Evolutionary conservation across 2,797 vertebrate genomes (phyloP), one percentile per base, ranked within the genome.

Genomic region (Gastrophryne carolinensis): DNA sequence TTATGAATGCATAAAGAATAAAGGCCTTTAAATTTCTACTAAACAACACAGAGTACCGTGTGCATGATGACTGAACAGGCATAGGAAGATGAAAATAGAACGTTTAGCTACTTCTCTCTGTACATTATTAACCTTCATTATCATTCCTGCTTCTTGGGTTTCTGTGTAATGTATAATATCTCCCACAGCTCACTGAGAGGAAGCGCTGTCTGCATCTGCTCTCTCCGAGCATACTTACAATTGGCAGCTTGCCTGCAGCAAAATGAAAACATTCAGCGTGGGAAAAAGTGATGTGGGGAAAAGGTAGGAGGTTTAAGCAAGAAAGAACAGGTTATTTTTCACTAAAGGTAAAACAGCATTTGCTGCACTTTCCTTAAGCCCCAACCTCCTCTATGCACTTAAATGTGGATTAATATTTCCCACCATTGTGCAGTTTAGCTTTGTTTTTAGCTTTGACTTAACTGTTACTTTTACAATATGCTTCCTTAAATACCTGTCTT

Each of bases 251-350:
- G 75, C 75, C 75, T 72, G 53, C 34, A 78, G 75, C 68, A 78
- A 78, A 78, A 78, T 78, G 68, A 78, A 78, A 78, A 78, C 67
- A 78, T 78, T 78, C 75, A 78, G 68, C 75, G 75, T 78, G 75
- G 75, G 75, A 78, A 78, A 78, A 78, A 54, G 60, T 65, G 61
- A 15, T 23, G 50, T 72, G 60, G 39, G 24, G 68, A 56, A 76
- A 65, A 78, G 75, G 75, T 72, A 72, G 53, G 68, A 78, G 61
- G 68, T 50, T 64, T 60, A 37, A 72, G 52, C 75, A 78, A 78
- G 75, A 78, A 72, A 66, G 75, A 78, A 78, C 75, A 78, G 75
- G 75, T 78, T 72, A 78, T 78, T 37, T 69, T 70, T 65, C 68
- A 78, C 60, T 65, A 66, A 72, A 30, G 44, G 50, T 63, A 77